Percentiles rank a stretch among this genome's conserved stretches.
Conservation (phyloP, 2,113 vertebrate genomes). For the Nanorana parkeri region DNA sequence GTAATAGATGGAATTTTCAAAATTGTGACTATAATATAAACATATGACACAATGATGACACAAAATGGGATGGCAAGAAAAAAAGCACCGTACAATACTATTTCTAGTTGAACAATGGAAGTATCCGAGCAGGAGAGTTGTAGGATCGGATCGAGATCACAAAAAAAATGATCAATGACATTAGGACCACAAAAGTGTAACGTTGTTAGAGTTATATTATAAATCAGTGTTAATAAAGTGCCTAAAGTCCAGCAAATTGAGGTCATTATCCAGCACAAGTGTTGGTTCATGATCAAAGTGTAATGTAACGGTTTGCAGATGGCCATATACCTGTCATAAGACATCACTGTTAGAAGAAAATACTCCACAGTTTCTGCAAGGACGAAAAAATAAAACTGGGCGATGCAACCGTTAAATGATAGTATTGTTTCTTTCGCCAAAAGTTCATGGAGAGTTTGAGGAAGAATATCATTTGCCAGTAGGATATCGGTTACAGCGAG, state of each 20-base stretch:
- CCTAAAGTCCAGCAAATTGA: background rate
- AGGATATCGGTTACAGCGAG: too few relatives aligned
- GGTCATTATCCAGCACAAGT: background rate
- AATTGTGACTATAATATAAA: too few relatives aligned
- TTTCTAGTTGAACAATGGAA: background rate
- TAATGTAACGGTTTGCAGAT: background rate
- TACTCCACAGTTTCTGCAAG: background rate
- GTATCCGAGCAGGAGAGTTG: background rate
- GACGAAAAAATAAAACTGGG: background rate
- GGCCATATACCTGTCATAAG: slow-evolving; percentile 9
- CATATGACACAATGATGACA: too few relatives aligned
- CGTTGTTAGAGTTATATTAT: too few relatives aligned
- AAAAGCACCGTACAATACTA: too few relatives aligned
- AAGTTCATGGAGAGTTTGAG: too few relatives aligned
- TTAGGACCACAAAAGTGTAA: background rate
- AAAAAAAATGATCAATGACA: slow-evolving; percentile 9
- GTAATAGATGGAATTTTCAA: too few relatives aligned
- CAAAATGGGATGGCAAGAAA: too few relatives aligned
- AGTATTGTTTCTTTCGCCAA: background rate
- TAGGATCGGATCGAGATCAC: background rate
- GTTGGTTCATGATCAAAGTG: background rate
- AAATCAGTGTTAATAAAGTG: too few relatives aligned
- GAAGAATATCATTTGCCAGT: too few relatives aligned
- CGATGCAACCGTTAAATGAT: background rate
- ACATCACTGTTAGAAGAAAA: slow-evolving; percentile 7